Conservation (phyloP, 2,797 vertebrate genomes). For the Gorsachius magnificus region DNA sequence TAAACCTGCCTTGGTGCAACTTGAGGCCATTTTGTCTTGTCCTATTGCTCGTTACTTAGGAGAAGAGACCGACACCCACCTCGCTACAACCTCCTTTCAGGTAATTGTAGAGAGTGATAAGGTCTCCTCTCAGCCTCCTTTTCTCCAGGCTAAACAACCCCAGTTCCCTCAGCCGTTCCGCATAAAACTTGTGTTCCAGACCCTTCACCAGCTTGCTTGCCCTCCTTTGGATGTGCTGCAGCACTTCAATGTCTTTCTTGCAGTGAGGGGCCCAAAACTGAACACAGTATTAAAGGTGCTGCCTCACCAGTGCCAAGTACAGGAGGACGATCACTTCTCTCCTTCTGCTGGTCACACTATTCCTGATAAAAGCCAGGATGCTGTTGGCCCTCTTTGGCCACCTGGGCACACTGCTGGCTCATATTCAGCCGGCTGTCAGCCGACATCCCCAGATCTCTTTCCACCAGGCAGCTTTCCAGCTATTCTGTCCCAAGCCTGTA, state of each 20-base stretch:
- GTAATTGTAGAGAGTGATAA: rapidly evolving
- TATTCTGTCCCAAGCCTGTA: neutral
- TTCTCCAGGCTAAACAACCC: neutral
- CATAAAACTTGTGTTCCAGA: neutral
- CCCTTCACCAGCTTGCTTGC: neutral
- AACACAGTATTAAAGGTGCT: rapidly evolving
- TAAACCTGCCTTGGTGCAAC: neutral
- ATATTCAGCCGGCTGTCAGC: rapidly evolving
- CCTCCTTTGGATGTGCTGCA: neutral
- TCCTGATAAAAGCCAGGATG: neutral
- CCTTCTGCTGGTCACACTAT: neutral
- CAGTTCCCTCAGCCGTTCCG: neutral
- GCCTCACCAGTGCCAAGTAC: neutral
- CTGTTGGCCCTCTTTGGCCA: neutral
- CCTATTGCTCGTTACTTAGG: neutral
- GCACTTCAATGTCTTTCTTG: neutral
- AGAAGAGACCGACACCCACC: neutral
- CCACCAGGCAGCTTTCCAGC: neutral
- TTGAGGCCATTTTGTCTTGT: no score
- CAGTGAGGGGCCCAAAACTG: neutral
- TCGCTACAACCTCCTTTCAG: rapidly evolving
- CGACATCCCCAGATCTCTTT: neutral
- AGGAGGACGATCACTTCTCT: rapidly evolving
- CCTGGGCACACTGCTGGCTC: neutral
- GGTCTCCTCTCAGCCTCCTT: neutral